Conservation (phyloP, 2,888 invertebrate species). For the Uloborus plumipes region DNA sequence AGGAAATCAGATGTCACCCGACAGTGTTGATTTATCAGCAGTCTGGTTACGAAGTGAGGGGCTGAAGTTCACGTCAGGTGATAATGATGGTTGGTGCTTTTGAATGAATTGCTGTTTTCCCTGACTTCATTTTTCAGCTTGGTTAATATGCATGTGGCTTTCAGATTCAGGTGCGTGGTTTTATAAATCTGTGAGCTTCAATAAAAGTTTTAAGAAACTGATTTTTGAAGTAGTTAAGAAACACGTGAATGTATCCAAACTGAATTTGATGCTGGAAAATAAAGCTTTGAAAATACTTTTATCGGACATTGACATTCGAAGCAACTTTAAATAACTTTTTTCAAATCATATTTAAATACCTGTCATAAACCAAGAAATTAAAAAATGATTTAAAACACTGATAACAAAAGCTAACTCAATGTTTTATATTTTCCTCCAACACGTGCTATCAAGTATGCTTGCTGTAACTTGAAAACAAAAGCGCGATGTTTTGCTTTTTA, state of each 20-base stretch:
- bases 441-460: slow-evolving; percentile 13
- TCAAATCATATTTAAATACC: background rate
- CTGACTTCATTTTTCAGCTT: too few relatives aligned
- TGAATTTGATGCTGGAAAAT: background rate
- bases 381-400: background rate
- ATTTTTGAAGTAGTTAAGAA: too few relatives aligned
- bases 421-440: background rate
- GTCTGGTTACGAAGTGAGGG: background rate
- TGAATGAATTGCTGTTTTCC: too few relatives aligned
- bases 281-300: background rate
- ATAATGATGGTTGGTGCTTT: background rate
- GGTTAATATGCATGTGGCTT: too few relatives aligned
- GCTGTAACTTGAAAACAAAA: slow-evolving; percentile 19
- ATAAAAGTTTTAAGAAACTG: too few relatives aligned
- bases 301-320: background rate
- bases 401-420: too few relatives aligned
- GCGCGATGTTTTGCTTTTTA: background rate
- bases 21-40: too few relatives aligned
- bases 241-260: background rate
- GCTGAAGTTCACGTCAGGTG: background rate
- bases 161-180: too few relatives aligned
- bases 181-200: too few relatives aligned
- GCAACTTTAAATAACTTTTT: background rate
- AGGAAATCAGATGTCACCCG: background rate
- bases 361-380: background rate